Evolutionary conservation across 2,113 vertebrate species (phyloP), one percentile per base, ranked within the genome.

Genomic region (zebrafish (Danio rerio)): DNA sequence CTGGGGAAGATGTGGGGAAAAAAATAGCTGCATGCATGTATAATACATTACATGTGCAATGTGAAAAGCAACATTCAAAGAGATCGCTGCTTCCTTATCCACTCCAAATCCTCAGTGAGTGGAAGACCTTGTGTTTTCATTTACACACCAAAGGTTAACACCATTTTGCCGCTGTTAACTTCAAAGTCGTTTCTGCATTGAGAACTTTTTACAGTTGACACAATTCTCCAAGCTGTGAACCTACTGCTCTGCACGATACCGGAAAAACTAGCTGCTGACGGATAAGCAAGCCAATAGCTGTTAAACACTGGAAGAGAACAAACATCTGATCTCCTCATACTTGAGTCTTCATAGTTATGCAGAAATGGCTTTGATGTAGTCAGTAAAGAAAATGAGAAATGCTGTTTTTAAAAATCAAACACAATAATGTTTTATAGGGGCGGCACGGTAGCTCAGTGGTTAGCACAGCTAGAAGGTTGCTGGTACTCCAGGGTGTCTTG

Each of bases 71-170:
- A 63, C 58, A 77, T n/a, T 63, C 9, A 50, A 43, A 49, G 45
- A 68, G 21, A 15, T 43, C 49, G 65, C 49, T 78, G 62, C 76
- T n/a, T 79, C 77, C 16, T 20, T 70, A 59, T 20, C 61, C 47
- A 62, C 62, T 83, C 78, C 11, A 77, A 56, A 82, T 47, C 50
- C 45, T 47, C 40, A 69, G 45, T 43, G 31, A 53, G 31, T 16
- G 21, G 40, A 11, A 43, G 55, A 71, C 18, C 18, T 63, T 66
- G 18, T 58, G 49, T 66, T 40, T 42, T 8, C 58, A 63, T 70
- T 72, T 66, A 73, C 58, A 65, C 70, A 63, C 80, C 71, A 61
- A 69, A 77, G 43, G 73, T 77, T 83, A 77, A 83, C 53, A 69
- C 21, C 16, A 52, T 61, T 83, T 77, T 70, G 73, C 66, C n/a